Evolutionary conservation across 2,888 invertebrate genomes (phyloP), one percentile per base, ranked within the genome.

Genomic region (Pogonocherus hispidulus): DNA sequence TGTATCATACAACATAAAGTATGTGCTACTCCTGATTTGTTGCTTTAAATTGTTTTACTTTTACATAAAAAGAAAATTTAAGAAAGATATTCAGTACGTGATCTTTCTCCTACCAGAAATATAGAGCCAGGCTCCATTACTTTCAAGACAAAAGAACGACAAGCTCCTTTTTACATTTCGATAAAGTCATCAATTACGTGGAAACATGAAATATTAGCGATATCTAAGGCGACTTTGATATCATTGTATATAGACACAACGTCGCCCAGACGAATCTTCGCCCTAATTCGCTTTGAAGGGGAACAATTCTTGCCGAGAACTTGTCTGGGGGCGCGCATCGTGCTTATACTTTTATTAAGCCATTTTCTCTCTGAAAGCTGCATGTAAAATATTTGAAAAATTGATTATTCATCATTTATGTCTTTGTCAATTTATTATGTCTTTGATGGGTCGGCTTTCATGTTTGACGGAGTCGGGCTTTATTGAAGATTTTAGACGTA

Each of bases 321-420:
- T 66, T 41, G 62, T 49, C 68, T 76, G 81, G 76, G n/a, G 69
- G 73, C 69, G 67, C 77, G 76, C 73, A 69, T 69, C 80, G 79
- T 83, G 83, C 80, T 81, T 80, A 78, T 79, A 78, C 80, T 80
- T 82, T 81, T 82, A 83, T 83, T 82, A 82, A 82, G 82, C 82
- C 80, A 82, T 83, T 83, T 82, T 82, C 78, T 76, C 77, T 77
- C 78, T 78, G 74, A 80, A 79, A 79, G 80, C 79, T 79, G 76
- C 77, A 79, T 79, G 80, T 75, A 79, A 79, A 81, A 81, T 81
- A 81, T 82, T 81, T 81, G 81, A 81, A 81, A 81, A 82, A 82
- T 82, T 82, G 81, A 82, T 82, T 82, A 80, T 81, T 80, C 81
- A 76, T 80, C 81, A 76, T 77, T 80, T 77, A 77, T 77, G 80